Percentiles rank a stretch among this genome's conserved stretches.
phyloP scores from a whole-genome alignment of 2,113 vertebrate species.

The Paradoxurus hermaphroditus region DNA sequence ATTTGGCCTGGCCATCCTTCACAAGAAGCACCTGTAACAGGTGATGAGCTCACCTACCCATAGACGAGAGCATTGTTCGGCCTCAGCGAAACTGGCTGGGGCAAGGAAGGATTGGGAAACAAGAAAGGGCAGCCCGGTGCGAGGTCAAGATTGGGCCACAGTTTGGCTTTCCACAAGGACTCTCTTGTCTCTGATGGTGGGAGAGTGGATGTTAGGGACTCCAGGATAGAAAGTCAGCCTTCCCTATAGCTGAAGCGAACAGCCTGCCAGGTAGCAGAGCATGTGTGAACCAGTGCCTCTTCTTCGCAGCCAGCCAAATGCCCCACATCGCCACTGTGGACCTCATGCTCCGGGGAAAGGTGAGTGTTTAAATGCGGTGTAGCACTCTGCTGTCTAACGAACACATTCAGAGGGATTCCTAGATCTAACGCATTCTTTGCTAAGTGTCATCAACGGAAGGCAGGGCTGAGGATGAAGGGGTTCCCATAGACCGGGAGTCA shows the following conservation, averaged over 20 bases:
- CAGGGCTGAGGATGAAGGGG: background rate
- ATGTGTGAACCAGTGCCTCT: background rate
- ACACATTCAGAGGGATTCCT: background rate
- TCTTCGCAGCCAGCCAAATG: background rate
- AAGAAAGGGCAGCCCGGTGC: background rate
- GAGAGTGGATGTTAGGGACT: background rate
- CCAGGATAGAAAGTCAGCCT: background rate
- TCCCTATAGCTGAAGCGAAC: background rate
- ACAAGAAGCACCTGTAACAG: background rate
- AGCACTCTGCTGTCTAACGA: background rate
- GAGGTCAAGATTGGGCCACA: conserved; percentile 6
- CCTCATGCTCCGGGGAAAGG: background rate
- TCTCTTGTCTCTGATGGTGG: background rate
- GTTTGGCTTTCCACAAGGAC: conserved; percentile 21
- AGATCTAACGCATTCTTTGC: background rate
- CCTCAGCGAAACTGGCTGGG: background rate
- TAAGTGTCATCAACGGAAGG: background rate
- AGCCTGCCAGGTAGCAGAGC: background rate
- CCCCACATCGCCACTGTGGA: background rate
- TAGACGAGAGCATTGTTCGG: background rate
- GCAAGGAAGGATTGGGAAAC: background rate
- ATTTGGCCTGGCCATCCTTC: background rate
- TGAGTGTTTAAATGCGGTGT: background rate
- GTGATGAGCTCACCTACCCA: background rate
- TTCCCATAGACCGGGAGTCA: rapidly evolving